These are phyloP conservation scores for Drosophila anomelani DNA, from an alignment of 2,888 invertebrate species.

Conservation along the genomic window DNA sequence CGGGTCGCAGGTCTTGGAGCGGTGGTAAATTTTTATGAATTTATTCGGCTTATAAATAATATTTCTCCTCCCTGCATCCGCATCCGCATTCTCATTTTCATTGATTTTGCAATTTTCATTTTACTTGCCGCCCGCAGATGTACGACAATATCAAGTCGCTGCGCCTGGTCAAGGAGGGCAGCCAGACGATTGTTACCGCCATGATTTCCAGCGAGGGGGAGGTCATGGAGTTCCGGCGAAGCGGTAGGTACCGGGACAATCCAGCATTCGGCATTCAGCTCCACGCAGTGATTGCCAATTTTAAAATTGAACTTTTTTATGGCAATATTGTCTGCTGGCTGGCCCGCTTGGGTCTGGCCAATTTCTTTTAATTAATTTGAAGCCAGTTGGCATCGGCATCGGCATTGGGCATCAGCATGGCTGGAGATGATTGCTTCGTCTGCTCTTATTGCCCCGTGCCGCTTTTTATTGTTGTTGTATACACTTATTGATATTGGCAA, in stretches of 20 bases:
- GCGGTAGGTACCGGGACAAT: constrained; percentile 76
- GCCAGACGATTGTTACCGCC: constrained; percentile 89
- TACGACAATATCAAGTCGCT: constrained; percentile 95
- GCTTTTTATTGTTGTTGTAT: constrained; percentile 73
- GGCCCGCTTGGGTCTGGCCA: constrained; percentile 50
- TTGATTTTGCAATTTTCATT: constrained; percentile 75
- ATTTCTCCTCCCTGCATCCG: constrained; percentile 16
- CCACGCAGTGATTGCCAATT: constrained; percentile 77
- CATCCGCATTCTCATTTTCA: constrained; percentile 28
- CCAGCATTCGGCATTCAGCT: constrained; percentile 32
- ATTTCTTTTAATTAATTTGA: constrained; percentile 80
- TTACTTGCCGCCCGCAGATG: constrained; percentile 87
- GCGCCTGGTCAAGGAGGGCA: constrained; percentile 88
- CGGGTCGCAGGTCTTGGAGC: constrained; percentile 15
- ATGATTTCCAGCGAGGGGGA: constrained; percentile 96
- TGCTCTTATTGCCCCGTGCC: constrained; percentile 45
- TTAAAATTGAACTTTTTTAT: constrained; percentile 80
- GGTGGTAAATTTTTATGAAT: constrained; percentile 77
- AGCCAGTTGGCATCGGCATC: constrained; percentile 58
- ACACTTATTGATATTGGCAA: constrained; percentile 78
- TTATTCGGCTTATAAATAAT: constrained; percentile 79
- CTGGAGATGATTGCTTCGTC: constrained; percentile 72
- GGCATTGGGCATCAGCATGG: constrained; percentile 44
- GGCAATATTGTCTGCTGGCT: constrained; percentile 53
- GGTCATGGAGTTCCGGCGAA: constrained; percentile 91